Conservation (phyloP, 2,113 vertebrate genomes). For the Tupaia tana region DNA sequence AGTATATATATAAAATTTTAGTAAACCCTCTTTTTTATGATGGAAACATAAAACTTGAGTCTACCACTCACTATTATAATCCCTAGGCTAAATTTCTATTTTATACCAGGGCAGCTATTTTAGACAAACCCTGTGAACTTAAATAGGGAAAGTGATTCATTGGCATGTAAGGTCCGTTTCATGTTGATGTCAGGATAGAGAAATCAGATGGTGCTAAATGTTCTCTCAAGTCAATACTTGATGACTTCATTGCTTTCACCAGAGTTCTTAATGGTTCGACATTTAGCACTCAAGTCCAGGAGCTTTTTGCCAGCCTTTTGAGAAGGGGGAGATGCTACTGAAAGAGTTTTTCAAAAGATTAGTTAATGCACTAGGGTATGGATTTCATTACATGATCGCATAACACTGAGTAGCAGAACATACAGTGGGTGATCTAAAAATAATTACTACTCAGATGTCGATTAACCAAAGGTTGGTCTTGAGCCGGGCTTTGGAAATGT, state of each 20-base stretch:
- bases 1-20: too few species aligned
- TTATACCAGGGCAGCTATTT: slow-evolving; percentile 77
- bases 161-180: slow-evolving; percentile 77
- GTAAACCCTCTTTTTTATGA: slow-evolving; percentile 57
- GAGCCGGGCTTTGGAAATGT: slow-evolving; percentile 67
- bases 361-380: slow-evolving; percentile 81
- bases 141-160: slow-evolving; percentile 81
- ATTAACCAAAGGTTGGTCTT: slow-evolving; percentile 70
- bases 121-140: slow-evolving; percentile 80
- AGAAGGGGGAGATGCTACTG: slow-evolving; percentile 71
- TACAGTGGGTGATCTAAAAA: slow-evolving; percentile 82
- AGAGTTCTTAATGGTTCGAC: slow-evolving; percentile 76
- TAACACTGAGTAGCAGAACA: slow-evolving; percentile 82
- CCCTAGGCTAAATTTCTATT: slow-evolving; percentile 67
- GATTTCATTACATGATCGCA: slow-evolving; percentile 82
- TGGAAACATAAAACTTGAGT: slow-evolving; percentile 66
- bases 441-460: slow-evolving; percentile 78
- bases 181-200: slow-evolving; percentile 78
- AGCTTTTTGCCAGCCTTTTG: slow-evolving; percentile 76
- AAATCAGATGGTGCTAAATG: slow-evolving; percentile 83
- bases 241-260: slow-evolving; percentile 83
- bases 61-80: slow-evolving; percentile 67
- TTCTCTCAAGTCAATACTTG: slow-evolving; percentile 83
- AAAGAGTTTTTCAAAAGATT: slow-evolving; percentile 78
- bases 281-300: slow-evolving; percentile 78